Conservation (phyloP, 1,140 invertebrate species). For the Halyomorpha halys region DNA sequence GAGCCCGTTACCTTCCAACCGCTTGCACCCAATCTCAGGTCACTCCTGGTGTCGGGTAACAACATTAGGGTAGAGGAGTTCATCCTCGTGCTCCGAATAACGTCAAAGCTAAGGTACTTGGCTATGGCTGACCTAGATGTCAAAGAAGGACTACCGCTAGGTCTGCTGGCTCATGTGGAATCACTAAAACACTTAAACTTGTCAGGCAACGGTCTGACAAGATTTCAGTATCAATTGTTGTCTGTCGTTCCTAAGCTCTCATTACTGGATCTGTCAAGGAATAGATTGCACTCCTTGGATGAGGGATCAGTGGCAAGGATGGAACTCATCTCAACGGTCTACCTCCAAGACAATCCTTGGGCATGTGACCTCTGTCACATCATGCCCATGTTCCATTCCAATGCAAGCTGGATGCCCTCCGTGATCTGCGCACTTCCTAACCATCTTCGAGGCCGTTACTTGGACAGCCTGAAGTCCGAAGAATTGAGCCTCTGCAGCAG, state of each 20-base stretch:
- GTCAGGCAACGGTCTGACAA: constrained; percentile 46
- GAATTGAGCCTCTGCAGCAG: constrained; percentile 43
- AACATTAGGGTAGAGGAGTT: constrained; percentile 37
- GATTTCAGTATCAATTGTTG: constrained; percentile 44
- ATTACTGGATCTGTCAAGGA: constrained; percentile 51
- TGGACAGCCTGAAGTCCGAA: constrained; percentile 39
- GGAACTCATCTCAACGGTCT: constrained; percentile 40
- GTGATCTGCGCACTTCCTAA: constrained; percentile 42
- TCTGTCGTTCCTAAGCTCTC: constrained; percentile 43
- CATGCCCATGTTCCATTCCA: constrained; percentile 43
- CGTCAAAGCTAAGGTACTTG: constrained; percentile 45
- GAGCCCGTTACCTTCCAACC: constrained; percentile 48
- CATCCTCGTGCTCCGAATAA: constrained; percentile 42
- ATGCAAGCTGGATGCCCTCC: constrained; percentile 35
- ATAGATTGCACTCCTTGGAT: constrained; percentile 47
- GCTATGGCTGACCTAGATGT: constrained; percentile 47
- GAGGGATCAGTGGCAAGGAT: constrained; percentile 43
- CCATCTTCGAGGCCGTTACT: constrained; percentile 39
- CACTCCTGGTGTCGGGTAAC: constrained; percentile 58
- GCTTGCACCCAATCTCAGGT: constrained; percentile 46
- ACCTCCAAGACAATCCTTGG: constrained; percentile 53
- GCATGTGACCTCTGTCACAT: constrained; percentile 54
- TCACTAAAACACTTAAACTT: constrained; percentile 43
- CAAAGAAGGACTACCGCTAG: constrained; percentile 37
- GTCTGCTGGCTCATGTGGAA: constrained; percentile 42